These are phyloP conservation scores for Coelinius sp. DNA, from an alignment of 2,888 invertebrate genomes.

Conservation along the genomic window DNA sequence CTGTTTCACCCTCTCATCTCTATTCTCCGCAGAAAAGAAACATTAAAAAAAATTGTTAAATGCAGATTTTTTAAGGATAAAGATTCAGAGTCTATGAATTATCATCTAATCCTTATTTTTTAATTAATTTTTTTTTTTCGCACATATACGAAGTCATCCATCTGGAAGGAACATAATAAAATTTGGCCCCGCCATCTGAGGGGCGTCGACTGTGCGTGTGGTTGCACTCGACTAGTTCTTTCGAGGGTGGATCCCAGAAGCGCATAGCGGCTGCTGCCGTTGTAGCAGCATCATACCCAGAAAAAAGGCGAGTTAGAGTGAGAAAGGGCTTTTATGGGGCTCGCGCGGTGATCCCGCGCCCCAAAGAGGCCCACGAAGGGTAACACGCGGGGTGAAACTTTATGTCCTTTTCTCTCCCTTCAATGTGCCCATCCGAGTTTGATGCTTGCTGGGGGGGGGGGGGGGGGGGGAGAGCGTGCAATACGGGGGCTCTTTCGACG, in stretches of 20 bases:
- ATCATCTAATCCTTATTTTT: neutral
- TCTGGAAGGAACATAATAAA: conserved; percentile 69
- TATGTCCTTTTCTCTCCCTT: neutral
- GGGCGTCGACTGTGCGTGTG: conserved; percentile 66
- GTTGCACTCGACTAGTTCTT: conserved; percentile 38
- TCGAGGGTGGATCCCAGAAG: conserved; percentile 37
- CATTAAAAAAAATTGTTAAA: no score
- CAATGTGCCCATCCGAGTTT: neutral
- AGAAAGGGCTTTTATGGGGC: conserved; percentile 66
- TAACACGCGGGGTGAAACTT: neutral
- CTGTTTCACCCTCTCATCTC: no score
- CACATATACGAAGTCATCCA: conserved; percentile 55
- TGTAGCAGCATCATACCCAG: neutral
- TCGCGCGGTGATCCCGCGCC: conserved; percentile 55
- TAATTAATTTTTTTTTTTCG: conserved; percentile 33
- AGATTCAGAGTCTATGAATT: no score
- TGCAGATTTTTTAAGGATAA: no score
- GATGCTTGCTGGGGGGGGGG: neutral
- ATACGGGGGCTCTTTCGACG: conserved; percentile 52
- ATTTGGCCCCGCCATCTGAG: conserved; percentile 68
- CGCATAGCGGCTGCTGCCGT: conserved; percentile 11
- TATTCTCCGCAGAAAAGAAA: no score
- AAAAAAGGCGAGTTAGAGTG: conserved; percentile 40
- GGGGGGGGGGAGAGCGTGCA: conserved; percentile 53
- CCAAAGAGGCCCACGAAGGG: conserved; percentile 26